These are phyloP conservation scores for Drosophila eugracilis DNA, from an alignment of 1,140 invertebrate species.

Conservation along the genomic window DNA sequence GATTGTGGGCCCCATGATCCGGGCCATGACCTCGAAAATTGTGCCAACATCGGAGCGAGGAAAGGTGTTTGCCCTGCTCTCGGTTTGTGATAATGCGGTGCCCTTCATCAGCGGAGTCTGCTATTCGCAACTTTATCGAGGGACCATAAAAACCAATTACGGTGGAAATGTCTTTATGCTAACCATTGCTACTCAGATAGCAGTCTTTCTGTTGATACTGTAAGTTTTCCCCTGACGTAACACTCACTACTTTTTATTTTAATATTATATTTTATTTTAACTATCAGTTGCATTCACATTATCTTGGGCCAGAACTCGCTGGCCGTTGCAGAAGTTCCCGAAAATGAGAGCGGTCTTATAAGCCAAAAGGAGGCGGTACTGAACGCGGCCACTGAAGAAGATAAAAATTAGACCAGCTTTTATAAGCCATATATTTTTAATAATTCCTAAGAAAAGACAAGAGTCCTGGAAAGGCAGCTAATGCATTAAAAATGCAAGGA, in stretches of 20 bases:
- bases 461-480: background rate
- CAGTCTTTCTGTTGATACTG: slow-evolving; percentile 87
- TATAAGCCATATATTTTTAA: background rate
- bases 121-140: slow-evolving; percentile 90
- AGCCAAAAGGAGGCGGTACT: slow-evolving; percentile 1
- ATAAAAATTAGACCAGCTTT: background rate
- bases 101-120: slow-evolving; percentile 89
- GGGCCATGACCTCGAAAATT: slow-evolving; percentile 91
- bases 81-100: slow-evolving; percentile 91
- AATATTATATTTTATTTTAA: background rate
- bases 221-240: slow-evolving; percentile 85
- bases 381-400: background rate
- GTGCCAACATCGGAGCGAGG: slow-evolving; percentile 89
- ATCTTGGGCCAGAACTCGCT: slow-evolving; percentile 64
- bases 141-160: slow-evolving; percentile 86
- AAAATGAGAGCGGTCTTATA: slow-evolving; percentile 71
- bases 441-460: slow-evolving; percentile 24
- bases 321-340: slow-evolving; percentile 68
- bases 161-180: slow-evolving; percentile 88
- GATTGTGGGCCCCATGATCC: slow-evolving; percentile 89
- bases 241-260: background rate
- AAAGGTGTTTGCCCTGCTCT: slow-evolving; percentile 90
- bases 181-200: slow-evolving; percentile 88
- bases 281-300: slow-evolving; percentile 71
- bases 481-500: background rate